Evolutionary conservation across 2,888 invertebrate genomes (phyloP).

Genomic region (Hanleya hanleyi): DNA sequence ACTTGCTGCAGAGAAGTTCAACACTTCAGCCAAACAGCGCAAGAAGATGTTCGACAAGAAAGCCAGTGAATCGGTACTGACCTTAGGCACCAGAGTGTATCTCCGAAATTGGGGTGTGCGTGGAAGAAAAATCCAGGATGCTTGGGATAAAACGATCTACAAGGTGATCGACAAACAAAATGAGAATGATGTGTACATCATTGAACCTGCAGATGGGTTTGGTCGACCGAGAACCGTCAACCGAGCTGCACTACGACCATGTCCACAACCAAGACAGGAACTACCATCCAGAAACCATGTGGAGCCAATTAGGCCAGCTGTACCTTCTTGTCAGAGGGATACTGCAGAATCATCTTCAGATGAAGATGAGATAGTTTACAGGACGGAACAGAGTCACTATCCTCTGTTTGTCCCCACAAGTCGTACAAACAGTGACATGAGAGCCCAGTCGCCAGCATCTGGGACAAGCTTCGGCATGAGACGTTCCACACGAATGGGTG

Average conservation of each 20-base stretch:
- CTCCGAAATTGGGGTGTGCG: neutral
- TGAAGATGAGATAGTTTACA: too few species aligned
- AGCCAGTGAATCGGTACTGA: conserved; percentile 2
- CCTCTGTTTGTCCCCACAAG: too few species aligned
- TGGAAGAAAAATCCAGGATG: conserved; percentile 17
- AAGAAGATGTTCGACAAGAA: conserved; percentile 1
- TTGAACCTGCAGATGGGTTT: conserved; percentile 1
- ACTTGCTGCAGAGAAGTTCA: neutral
- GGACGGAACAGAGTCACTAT: too few species aligned
- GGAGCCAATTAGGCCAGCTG: neutral
- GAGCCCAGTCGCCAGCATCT: too few species aligned
- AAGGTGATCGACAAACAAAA: neutral
- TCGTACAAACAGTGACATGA: too few species aligned
- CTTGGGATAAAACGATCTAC: neutral
- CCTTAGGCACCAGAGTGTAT: conserved; percentile 11
- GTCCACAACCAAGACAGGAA: neutral
- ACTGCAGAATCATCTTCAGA: too few species aligned
- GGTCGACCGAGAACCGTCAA: conserved; percentile 4
- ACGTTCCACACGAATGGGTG: too few species aligned
- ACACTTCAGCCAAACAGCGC: neutral
- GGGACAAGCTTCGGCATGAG: too few species aligned
- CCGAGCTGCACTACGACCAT: neutral
- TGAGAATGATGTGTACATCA: conserved; percentile 8
- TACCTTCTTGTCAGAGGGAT: too few species aligned
- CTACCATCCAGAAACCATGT: neutral